Conservation (phyloP, 1,140 invertebrate genomes). For the Philopotamus ludificatus region DNA sequence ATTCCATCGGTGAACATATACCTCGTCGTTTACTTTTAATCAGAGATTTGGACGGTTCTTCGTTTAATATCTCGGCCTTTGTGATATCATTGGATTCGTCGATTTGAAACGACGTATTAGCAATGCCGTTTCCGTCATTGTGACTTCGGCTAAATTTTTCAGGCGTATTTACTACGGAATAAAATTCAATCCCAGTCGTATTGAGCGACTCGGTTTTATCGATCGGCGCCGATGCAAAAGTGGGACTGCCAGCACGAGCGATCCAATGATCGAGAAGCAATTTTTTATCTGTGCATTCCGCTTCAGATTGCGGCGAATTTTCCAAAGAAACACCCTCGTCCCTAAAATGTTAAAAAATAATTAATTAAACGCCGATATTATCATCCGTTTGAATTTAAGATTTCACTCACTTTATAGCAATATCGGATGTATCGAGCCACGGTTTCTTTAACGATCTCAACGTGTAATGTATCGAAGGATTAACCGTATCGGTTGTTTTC, state of each 20-base stretch:
- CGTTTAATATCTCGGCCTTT: slow-evolving; percentile 22
- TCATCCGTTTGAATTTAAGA: not conserved
- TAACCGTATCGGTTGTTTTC: not conserved
- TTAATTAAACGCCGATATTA: not conserved
- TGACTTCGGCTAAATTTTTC: slow-evolving; percentile 33
- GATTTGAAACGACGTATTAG: slow-evolving; percentile 35
- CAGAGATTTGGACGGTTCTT: slow-evolving; percentile 1
- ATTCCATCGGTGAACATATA: slow-evolving; percentile 52
- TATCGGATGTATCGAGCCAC: slow-evolving; percentile 36
- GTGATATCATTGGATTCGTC: slow-evolving; percentile 28
- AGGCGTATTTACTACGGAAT: slow-evolving; percentile 52
- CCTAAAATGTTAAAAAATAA: slow-evolving; percentile 22
- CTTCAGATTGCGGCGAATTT: slow-evolving; percentile 41
- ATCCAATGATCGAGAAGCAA: slow-evolving; percentile 56
- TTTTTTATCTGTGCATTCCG: slow-evolving; percentile 55
- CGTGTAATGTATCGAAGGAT: slow-evolving; percentile 22
- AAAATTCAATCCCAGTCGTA: slow-evolving; percentile 52
- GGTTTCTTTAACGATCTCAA: slow-evolving; percentile 42
- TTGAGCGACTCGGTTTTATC: slow-evolving; percentile 47
- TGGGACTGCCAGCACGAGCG: slow-evolving; percentile 52
- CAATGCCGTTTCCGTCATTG: slow-evolving; percentile 23
- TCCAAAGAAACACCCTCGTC: slow-evolving; percentile 29
- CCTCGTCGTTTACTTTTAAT: slow-evolving; percentile 48
- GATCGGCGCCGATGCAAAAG: slow-evolving; percentile 52
- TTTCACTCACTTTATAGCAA: slow-evolving; percentile 29